Base-by-base conservation (phyloP, 1,140 invertebrate species). In the Cotesia typhae region DNA sequence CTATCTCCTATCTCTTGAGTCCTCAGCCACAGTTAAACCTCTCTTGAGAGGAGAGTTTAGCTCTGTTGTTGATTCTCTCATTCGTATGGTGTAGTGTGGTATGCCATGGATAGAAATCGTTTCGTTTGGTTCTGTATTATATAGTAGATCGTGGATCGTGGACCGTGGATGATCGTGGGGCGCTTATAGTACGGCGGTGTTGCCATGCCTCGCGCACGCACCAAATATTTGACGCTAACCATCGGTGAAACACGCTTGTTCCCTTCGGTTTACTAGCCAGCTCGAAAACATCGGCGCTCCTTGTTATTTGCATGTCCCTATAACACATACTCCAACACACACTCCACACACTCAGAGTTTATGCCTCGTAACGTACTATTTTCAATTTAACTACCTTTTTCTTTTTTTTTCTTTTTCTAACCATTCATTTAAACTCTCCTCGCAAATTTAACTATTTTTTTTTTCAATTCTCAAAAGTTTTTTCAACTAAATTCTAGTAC, bases 221-320 rank as follows among this genome's bases (percentile, higher is more conserved):
- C 84, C 84, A 85, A 87, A 86, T 87, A 86, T 87, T 87, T 86
- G 81, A 87, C 81, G 85, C 83, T 84, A 85, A 85, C 84, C 85
- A 87, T 85, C 84, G 84, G 81, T 82, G 84, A 85, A 85, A 83
- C 83, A 82, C 79, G 79, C 79, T 80, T 74, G 76, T 74, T 76
- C 75, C 57, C 59, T 36, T 7, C 28, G 52, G 12, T 74, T 84
- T 87, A 87, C 85, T 85, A 87, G 80, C 83, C 84, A 74, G 76
- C 79, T 85, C 77, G 81, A 87, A 87, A 87, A 85, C 84, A 87
- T 86, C 79, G 80, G 78, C 81, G 82, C 84, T 82, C 81, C 75
- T 57, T 51, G 53, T 84, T 86, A 86, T 87, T 87, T 86, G 83
- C 83, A 85, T 86, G 84, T 81, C 82, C 80, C 82, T 85, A 53